phyloP scores from a whole-genome alignment of 2,113 vertebrate genomes.

The Macrotus californicus region DNA sequence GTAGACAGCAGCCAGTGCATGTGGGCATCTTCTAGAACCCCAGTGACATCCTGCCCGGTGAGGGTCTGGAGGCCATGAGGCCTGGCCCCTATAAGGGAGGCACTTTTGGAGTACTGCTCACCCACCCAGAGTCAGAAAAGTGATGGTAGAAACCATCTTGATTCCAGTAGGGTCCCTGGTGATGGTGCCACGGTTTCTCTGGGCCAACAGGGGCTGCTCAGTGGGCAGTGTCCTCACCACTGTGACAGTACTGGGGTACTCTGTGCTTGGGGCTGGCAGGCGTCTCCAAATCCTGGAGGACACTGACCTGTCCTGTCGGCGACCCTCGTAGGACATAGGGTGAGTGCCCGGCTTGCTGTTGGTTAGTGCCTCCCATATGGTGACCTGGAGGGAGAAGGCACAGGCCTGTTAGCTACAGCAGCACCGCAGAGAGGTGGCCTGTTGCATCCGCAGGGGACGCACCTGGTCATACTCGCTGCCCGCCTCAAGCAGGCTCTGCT shows the following conservation, averaged over 20 bases:
- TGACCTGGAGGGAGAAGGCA: constrained; percentile 83
- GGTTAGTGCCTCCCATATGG: constrained; percentile 97
- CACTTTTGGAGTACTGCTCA: not conserved
- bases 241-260: not conserved
- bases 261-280: not conserved
- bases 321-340: constrained; percentile 86
- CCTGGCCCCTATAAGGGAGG: not conserved
- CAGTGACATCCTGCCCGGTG: not conserved
- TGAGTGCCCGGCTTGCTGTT: constrained; percentile 96
- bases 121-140: not conserved
- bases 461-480: constrained; percentile 98
- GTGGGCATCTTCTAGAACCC: not conserved
- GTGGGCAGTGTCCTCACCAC: not conserved
- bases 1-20: not conserved
- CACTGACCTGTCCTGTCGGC: constrained; percentile 89
- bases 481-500: constrained; percentile 96
- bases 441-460: not conserved
- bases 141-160: not conserved
- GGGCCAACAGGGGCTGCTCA: not conserved
- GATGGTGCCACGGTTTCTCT: not conserved
- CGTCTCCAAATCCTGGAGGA: not conserved
- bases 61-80: not conserved
- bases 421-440: fast-evolving
- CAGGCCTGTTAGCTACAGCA: not conserved
- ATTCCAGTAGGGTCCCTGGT: not conserved